phyloP scores from a whole-genome alignment of 2,888 invertebrate genomes.

The Bursaphelenchus okinawaensis region DNA sequence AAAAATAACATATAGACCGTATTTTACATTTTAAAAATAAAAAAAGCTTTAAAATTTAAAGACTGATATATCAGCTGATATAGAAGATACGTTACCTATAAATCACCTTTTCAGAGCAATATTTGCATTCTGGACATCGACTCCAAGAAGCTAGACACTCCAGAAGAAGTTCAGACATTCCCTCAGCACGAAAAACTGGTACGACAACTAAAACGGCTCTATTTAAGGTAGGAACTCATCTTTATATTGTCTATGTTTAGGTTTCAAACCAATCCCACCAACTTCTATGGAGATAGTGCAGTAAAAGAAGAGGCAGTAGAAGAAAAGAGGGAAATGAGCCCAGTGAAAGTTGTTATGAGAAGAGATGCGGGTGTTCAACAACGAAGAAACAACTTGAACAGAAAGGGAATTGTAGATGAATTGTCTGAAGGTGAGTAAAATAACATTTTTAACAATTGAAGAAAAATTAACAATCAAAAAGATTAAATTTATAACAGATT shows the following conservation, averaged over 20 bases:
- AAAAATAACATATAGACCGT: background rate
- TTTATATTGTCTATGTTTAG: background rate
- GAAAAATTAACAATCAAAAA: too few species aligned
- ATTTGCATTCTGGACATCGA: conserved; percentile 94
- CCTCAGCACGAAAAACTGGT: conserved; percentile 68
- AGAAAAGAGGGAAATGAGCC: conserved; percentile 1
- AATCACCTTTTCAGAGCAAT: conserved; percentile 68
- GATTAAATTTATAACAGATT: too few species aligned
- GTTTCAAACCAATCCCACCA: background rate
- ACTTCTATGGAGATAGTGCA: background rate
- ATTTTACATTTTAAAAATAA: too few species aligned
- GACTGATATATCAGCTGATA: too few species aligned
- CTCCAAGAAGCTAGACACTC: conserved; percentile 81
- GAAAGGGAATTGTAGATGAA: background rate
- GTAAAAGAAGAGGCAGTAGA: background rate
- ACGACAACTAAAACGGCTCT: conserved; percentile 32
- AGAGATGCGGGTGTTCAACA: background rate
- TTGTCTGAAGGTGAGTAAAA: background rate
- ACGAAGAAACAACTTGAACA: conserved; percentile 8
- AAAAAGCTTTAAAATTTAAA: too few species aligned
- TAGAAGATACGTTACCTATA: too few species aligned
- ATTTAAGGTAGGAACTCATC: background rate
- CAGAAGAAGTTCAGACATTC: conserved; percentile 87
- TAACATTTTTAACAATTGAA: background rate
- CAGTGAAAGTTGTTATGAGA: conserved; percentile 7